Conservation (phyloP, 2,888 invertebrate genomes). For the Machimus rusticus region DNA sequence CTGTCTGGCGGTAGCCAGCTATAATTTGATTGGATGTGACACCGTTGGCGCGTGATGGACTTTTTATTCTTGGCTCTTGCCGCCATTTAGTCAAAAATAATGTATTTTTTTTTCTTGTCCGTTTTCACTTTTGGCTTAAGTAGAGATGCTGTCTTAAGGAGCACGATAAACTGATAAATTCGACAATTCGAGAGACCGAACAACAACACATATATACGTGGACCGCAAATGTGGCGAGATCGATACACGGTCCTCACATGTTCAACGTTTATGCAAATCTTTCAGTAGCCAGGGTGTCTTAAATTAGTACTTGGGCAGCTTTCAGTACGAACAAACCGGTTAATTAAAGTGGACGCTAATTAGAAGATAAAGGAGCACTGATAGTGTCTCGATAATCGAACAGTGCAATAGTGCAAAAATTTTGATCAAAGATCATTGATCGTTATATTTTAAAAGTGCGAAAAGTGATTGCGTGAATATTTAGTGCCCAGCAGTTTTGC, state of each 20-base stretch:
- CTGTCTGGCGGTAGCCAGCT: not conserved
- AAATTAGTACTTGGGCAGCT: constrained; percentile 62
- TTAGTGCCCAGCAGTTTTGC: not conserved
- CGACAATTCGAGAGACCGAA: constrained; percentile 28
- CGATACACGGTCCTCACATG: not conserved
- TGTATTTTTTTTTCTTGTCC: not conserved
- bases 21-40: constrained; percentile 16
- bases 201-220: not conserved
- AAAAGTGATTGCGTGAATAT: not conserved
- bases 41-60: constrained; percentile 12
- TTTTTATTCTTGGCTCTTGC: constrained; percentile 17
- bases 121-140: constrained; percentile 16
- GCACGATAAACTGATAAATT: constrained; percentile 33
- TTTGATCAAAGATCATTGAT: not conserved
- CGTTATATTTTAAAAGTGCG: not conserved
- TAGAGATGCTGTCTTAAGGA: not conserved
- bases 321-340: constrained; percentile 62
- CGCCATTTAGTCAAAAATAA: not conserved
- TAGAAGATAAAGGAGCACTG: constrained; percentile 44
- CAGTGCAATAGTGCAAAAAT: not conserved
- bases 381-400: not conserved
- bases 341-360: constrained; percentile 51
- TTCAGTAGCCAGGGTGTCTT: constrained; percentile 13
- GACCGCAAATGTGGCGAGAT: not conserved
- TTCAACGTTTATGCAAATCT: constrained; percentile 17